A percentile compares a stretch with the other conserved stretches of the same genome.
phyloP scores from a whole-genome alignment of 2,113 vertebrate species.

The Mobula hypostoma region DNA sequence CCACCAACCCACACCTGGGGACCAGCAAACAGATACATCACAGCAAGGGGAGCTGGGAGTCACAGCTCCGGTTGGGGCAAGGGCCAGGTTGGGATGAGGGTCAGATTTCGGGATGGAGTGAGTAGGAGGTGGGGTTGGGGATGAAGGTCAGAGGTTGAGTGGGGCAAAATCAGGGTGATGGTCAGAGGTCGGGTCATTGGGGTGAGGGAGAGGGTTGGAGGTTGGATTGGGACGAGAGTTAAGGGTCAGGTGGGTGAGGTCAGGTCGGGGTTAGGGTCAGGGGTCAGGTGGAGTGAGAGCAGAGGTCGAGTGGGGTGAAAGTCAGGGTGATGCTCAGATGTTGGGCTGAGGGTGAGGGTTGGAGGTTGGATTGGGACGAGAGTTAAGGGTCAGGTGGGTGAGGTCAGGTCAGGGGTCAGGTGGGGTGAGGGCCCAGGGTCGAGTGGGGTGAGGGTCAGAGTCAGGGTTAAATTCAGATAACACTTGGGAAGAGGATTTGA shows the following conservation, averaged over 20 bases:
- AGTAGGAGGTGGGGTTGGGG: no score
- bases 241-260: background rate
- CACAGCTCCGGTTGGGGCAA: no score
- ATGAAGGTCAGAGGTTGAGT: background rate
- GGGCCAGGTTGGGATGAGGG: no score
- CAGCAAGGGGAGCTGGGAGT: no score
- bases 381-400: background rate
- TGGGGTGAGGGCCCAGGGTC: background rate
- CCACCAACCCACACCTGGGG: conserved; percentile 32
- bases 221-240: background rate
- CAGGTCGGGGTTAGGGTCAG: background rate
- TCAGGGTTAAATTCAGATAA: background rate
- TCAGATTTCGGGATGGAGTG: background rate
- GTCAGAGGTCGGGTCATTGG: background rate
- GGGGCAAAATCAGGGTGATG: background rate
- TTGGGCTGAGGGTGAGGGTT: background rate
- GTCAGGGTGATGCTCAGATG: background rate
- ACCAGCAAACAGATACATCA: background rate
- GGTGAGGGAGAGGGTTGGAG: background rate
- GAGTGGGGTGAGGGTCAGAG: background rate
- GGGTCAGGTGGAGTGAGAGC: background rate
- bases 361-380: no score
- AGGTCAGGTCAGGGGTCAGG: background rate
- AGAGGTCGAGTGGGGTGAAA: background rate
- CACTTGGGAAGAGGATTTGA: no score